A percentile compares a stretch with the other conserved stretches of the same genome.
phyloP scores from a whole-genome alignment of 92 coral and sea anemone genomes.

The Parazoanthus darwini region DNA sequence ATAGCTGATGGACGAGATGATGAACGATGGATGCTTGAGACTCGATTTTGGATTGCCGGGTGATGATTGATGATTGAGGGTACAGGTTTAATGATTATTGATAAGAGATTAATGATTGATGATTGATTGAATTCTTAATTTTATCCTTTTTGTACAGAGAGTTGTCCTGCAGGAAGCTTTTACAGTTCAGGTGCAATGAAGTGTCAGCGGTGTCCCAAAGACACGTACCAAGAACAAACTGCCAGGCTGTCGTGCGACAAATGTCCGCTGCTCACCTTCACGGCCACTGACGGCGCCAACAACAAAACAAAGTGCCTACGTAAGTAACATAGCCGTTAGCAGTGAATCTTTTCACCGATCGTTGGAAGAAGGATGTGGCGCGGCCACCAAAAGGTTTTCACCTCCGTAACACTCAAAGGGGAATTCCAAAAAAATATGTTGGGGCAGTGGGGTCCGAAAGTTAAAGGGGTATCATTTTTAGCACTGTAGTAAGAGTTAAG shows the following conservation, averaged over 20 bases:
- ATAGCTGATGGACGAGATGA: no score
- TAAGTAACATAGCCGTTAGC: slow-evolving; percentile 37
- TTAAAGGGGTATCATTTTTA: no score
- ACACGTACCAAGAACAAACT: slow-evolving; percentile 69
- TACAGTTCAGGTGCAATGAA: slow-evolving; percentile 49
- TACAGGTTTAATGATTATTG: no score
- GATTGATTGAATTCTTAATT: background rate
- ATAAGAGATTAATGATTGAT: background rate
- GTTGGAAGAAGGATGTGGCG: no score
- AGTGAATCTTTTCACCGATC: background rate
- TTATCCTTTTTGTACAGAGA: slow-evolving; percentile 55
- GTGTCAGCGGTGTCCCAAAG: slow-evolving; percentile 69
- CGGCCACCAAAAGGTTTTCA: no score
- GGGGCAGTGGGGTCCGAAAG: no score
- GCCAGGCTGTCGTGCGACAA: slow-evolving; percentile 72
- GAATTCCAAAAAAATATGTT: no score
- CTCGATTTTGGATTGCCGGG: no score
- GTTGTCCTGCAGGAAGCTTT: slow-evolving; percentile 82
- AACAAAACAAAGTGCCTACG: slow-evolving; percentile 71
- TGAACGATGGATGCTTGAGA: no score
- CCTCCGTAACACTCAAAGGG: no score
- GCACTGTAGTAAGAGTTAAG: no score
- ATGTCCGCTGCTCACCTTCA: slow-evolving; percentile 68
- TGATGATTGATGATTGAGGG: background rate
- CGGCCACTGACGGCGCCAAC: slow-evolving; percentile 60